Base-by-base conservation (phyloP, 2,888 invertebrate species). In the Aphidoletes aphidimyza region DNA sequence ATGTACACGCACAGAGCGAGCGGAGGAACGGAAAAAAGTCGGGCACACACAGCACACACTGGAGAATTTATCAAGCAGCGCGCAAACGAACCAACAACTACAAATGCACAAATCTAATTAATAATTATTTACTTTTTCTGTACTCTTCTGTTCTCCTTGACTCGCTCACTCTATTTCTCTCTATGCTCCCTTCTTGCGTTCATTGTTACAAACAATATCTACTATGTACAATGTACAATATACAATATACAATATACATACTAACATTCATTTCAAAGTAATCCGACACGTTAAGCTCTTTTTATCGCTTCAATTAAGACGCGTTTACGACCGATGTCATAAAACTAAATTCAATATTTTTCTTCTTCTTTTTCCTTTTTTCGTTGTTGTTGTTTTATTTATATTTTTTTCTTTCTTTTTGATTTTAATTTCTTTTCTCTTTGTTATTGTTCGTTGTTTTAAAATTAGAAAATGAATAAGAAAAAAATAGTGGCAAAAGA, bases 61-160 rank as follows among this genome's bases (percentile, higher is more conserved):
- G 69, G 69, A 69, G 69, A 69, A 69, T 69, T 69, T 69, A 69
- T 69, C 34, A 69, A 69, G 34, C 69, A 69, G 69, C 69, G 69
- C 69, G 69, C 69, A 69, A 69, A 69, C 69, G 69, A 69, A 69
- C 69, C 69, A 69, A 69, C 69, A 69, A 69, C 69, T 69, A 69
- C 69, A 69, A 69, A 69, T 69, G 69, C 69, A 69, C 69, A 69
- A 69, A 69, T 69, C 69, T 69, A 69, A 69, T 69, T 69, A 69
- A 69, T 69, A 69, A 69, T 69, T 69, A 69, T 69, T 69, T 69
- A 69, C 69, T 69, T 69, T 69, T 69, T 30, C 69, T 11, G 30
- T 30, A 34, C 26, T 30, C 30, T 30, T 26, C 69, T 69, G 14
- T 69, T 69, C 69, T 26, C 34, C 69, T 69, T 69, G 69, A 69